Evolutionary conservation across 37 sponge, comb jelly and placozoan species (phyloP), one percentile per base, ranked within the genome.

Genomic region (Spongilla lacustris): DNA sequence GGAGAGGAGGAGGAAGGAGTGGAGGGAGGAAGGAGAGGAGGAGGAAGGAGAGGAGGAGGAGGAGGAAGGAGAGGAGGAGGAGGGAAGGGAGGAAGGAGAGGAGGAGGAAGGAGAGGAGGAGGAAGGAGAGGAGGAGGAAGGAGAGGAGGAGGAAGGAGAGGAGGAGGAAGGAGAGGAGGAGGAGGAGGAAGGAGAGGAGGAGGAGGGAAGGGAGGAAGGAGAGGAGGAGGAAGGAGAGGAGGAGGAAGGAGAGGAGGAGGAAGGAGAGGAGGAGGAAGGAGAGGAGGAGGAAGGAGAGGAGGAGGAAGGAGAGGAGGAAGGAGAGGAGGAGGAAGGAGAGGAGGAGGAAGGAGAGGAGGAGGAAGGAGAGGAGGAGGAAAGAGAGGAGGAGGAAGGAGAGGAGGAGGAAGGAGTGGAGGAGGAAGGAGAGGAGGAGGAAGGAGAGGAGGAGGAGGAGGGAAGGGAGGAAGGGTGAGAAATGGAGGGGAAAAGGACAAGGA

Each of bases 91-190:
- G 9, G 71, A 11, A 69, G 71, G 71, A 69, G 10, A 11, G 10
- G 9, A 11, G 10, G 71, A 11, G 10, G 71, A 69, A 69, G 71
- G 10, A 69, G 71, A 27, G 71, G 71, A 27, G 71, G 28, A 69
- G 71, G 10, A 69, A 69, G 71, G 9, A 27, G 71, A 69, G 71
- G 71, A 69, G 71, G 71, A 69, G 71, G 71, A 69, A 11, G 71
- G 9, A 11, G 28, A 27, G 11, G 71, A 69, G 9, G 71, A 27
- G 71, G 71, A 69, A 11, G 28, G 9, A 11, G 71, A 69, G 28
- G 71, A 69, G 71, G 71, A 69, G 9, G 71, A 69, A 27, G 71
- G 9, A 11, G 71, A 69, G 71, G 71, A 69, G 71, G 28, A 27
- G 71, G 71, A 69, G 28, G 71, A 27, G 71, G 46, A 46, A 46